Evolutionary conservation across 2,888 invertebrate genomes (phyloP), one percentile per base, ranked within the genome.

Genomic region (Corbicula japonica): DNA sequence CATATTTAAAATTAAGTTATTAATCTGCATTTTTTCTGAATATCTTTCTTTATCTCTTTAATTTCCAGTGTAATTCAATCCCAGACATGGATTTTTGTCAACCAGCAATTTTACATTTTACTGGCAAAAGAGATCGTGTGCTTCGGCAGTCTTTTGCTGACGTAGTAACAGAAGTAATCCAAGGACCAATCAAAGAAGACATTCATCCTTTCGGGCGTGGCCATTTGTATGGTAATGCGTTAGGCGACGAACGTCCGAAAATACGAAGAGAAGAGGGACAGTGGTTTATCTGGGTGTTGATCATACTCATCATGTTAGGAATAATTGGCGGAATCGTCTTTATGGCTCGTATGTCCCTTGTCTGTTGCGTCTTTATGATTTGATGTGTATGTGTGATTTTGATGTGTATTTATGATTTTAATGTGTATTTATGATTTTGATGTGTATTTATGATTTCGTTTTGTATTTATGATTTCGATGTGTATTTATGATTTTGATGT

Each of bases 101-200:
- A n/a, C n/a, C n/a, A n/a, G n/a, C n/a, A n/a, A n/a, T n/a, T n/a
- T n/a, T n/a, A n/a, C n/a, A n/a, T n/a, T n/a, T n/a, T n/a, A n/a
- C n/a, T n/a, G n/a, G n/a, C n/a, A n/a, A n/a, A n/a, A n/a, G n/a
- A n/a, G n/a, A n/a, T n/a, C n/a, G n/a, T 2, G 35, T 34, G 35
- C 34, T 34, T n/a, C 30, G 61, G 23, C 58, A 56, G 35, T 65
- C 71, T 32, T 82, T 82, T 38, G 71, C 78, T 69, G 82, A 82
- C 60, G 72, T 82, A 23, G 82, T 82, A 12, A 63, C 56, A 23
- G 65, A 71, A 44, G 38, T 75, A 28, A 75, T 78, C 15, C 61
- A 41, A 28, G 77, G 66, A 41, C 88, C 87, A 63, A 76, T 89
- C 52, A 83, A 76, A 76, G 86, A 81, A 26, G 75, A 76, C 56